Evolutionary conservation across 2,797 vertebrate species (phyloP), one percentile per base, ranked within the genome.

Genomic region (Tragelaphus eurycerus): DNA sequence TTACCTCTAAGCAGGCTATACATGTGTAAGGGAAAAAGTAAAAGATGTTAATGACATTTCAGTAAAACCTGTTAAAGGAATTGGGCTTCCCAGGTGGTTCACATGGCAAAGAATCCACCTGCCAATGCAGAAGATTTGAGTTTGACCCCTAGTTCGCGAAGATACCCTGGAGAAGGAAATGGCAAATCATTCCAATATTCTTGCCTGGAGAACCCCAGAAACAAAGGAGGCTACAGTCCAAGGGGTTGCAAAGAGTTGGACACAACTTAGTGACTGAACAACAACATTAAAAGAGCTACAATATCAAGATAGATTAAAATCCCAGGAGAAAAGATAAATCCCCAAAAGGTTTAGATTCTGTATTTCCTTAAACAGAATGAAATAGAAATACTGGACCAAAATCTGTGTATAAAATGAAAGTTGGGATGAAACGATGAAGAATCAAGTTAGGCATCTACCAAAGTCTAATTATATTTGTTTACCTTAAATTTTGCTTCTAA

Each of bases 341-440:
- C 31, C 55, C 57, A 7, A 76, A 87, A 3, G 5, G 34, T 60
- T 95, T 54, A n/a, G 52, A 93, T 62, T 92, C 87, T 71, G 1
- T 82, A 27, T 96, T 93, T 94, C 52, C 57, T 67, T 93, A 93
- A 76, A 9, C 10, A 83, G 27, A 97, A 89, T 31, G 19, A 91
- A 27, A 88, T 50, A 85, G 79, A 95, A 91, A 96, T 12, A 64
- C 57, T 71, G 82, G 27, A 34, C 19, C 34, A 94, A 92, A 97
- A 62, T 79, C 59, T 87, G 9, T 84, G 23, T 90, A 55, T 64
- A 76, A 92, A 94, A 96, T 86, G 27, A 83, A 78, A 52, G 4
- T 34, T 71, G 29, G 57, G 55, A 89, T 90, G 7, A 60, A 95
- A 95, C 50, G 48, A 82, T 81, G 31, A 81, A 87, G 8, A 93